Evolutionary conservation across 1,140 invertebrate genomes (phyloP).

Genomic region (Drepana arcuata): DNA sequence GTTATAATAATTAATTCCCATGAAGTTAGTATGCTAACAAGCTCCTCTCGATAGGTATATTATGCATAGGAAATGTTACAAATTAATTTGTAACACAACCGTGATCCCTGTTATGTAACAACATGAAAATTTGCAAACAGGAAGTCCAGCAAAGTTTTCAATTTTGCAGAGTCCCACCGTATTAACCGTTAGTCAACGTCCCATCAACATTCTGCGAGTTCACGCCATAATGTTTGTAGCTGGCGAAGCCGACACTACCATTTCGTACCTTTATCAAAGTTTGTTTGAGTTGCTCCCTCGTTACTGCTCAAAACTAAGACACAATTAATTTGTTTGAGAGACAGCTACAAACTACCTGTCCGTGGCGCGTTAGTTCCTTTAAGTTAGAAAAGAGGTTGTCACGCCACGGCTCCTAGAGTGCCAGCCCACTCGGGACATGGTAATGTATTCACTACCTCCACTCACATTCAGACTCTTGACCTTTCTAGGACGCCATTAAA

Average conservation of each 20-base stretch:
- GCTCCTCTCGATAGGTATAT: no score
- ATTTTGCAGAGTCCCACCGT: slow-evolving; percentile 9
- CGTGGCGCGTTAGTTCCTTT: slow-evolving; percentile 36
- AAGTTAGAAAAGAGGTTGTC: slow-evolving; percentile 46
- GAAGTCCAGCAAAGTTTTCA: slow-evolving; percentile 17
- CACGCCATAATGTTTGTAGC: slow-evolving; percentile 26
- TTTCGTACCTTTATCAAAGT: slow-evolving; percentile 41
- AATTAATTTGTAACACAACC: no score
- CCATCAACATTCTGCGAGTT: slow-evolving; percentile 26
- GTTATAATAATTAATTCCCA: no score
- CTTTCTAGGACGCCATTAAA: slow-evolving; percentile 62
- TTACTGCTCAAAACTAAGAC: slow-evolving; percentile 49
- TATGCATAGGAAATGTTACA: no score
- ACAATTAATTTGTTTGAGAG: slow-evolving; percentile 64
- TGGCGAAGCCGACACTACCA: slow-evolving; percentile 21
- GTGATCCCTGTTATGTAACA: no score
- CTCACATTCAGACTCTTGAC: slow-evolving; percentile 52
- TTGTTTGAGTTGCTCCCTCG: slow-evolving; percentile 41
- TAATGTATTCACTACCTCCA: slow-evolving; percentile 58
- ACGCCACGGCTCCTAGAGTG: slow-evolving; percentile 26
- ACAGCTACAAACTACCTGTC: slow-evolving; percentile 59
- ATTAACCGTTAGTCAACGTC: slow-evolving; percentile 20
- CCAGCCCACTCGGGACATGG: slow-evolving; percentile 31
- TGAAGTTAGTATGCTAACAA: no score
- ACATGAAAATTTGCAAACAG: slow-evolving; percentile 6